Conservation (phyloP, 2,888 invertebrate species). For the Danaus chrysippus region DNA sequence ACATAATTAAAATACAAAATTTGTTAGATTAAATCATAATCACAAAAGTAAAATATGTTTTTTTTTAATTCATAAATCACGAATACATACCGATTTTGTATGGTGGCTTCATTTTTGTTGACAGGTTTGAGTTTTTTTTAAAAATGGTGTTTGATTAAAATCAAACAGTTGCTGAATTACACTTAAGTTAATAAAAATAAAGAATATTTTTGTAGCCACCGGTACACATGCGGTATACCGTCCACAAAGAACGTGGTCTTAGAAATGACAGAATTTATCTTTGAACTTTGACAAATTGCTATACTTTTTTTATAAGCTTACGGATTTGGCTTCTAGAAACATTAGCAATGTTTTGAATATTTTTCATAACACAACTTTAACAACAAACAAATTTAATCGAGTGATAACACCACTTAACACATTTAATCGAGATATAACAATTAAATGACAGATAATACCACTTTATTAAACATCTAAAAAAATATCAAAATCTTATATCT, state of each 20-base stretch:
- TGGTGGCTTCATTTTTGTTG: constrained; percentile 59
- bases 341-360: too few relatives aligned
- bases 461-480: too few relatives aligned
- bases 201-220: not conserved
- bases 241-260: constrained; percentile 4
- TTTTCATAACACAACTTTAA: too few relatives aligned
- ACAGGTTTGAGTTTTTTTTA: not conserved
- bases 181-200: not conserved
- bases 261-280: constrained; percentile 1
- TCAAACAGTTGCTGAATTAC: not conserved
- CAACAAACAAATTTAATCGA: too few relatives aligned
- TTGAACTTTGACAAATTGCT: not conserved
- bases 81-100: constrained; percentile 65
- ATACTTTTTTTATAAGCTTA: too few relatives aligned
- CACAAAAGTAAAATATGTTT: not conserved
- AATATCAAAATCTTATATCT: too few relatives aligned
- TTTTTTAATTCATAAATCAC: not conserved
- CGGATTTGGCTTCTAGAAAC: too few relatives aligned
- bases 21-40: too few relatives aligned
- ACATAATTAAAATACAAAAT: too few relatives aligned
- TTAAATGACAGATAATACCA: too few relatives aligned
- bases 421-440: too few relatives aligned
- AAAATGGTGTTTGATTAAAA: not conserved
- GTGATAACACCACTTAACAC: too few relatives aligned
- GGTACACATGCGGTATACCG: not conserved